These are phyloP conservation scores for Chionis minor DNA, from an alignment of 2,113 vertebrate genomes.

Conservation along the genomic window DNA sequence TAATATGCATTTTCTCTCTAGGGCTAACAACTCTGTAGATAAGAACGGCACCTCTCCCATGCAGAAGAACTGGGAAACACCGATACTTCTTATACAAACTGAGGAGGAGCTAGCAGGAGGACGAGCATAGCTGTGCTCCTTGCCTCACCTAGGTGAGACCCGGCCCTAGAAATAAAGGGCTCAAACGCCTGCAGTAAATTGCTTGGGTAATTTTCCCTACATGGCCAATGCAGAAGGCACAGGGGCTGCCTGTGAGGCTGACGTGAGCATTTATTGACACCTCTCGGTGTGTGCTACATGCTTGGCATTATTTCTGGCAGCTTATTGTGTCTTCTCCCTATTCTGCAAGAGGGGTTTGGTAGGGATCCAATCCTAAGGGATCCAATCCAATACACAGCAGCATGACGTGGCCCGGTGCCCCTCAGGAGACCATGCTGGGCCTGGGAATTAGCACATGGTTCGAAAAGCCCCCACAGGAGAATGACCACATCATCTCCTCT, in stretches of 20 bases:
- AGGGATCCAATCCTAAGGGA: neutral
- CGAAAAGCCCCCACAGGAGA: neutral
- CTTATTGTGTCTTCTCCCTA: neutral
- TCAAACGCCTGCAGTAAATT: neutral
- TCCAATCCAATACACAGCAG: neutral
- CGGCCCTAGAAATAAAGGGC: neutral
- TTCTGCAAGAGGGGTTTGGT: neutral
- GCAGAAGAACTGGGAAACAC: neutral
- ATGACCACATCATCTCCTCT: neutral
- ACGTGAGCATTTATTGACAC: fast-evolving
- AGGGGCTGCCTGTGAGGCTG: neutral
- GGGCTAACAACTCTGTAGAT: neutral
- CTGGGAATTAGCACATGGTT: neutral
- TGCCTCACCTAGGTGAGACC: neutral
- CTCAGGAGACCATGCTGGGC: neutral
- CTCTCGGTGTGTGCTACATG: neutral
- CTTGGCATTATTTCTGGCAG: neutral
- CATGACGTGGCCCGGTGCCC: neutral
- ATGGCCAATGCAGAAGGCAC: neutral
- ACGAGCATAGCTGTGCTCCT: neutral
- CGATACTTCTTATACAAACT: neutral
- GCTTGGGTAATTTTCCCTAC: neutral
- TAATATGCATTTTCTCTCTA: neutral
- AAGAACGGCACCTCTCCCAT: neutral
- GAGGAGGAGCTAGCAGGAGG: neutral